Percentiles rank a stretch among this genome's conserved stretches.
These are phyloP conservation scores for Bungarus multicinctus DNA, from an alignment of 2,113 vertebrate species.

Conservation along the genomic window DNA sequence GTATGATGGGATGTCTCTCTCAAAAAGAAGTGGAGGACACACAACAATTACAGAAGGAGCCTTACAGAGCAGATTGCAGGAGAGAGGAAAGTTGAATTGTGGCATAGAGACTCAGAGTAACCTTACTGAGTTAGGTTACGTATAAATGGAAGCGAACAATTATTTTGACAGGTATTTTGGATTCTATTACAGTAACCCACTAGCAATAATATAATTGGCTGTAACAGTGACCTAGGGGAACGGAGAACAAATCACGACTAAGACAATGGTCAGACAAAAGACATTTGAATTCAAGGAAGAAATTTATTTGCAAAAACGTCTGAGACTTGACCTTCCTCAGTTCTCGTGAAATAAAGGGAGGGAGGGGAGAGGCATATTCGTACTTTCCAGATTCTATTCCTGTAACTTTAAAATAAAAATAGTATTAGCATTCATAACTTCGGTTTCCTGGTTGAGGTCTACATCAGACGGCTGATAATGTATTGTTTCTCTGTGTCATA, in stretches of 20 bases:
- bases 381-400: neutral
- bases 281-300: neutral
- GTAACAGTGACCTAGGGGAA: neutral
- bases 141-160: neutral
- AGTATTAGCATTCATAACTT: neutral
- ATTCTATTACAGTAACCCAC: neutral
- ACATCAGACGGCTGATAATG: neutral
- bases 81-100: neutral
- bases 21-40: neutral
- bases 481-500: too few relatives aligned
- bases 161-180: neutral
- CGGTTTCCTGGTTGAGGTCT: neutral
- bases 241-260: neutral
- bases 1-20: neutral
- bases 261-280: neutral
- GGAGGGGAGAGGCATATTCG: neutral
- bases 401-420: neutral
- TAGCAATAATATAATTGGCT: neutral
- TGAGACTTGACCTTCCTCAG: neutral
- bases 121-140: neutral
- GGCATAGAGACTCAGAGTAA: neutral
- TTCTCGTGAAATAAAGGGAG: neutral
- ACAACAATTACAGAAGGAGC: neutral
- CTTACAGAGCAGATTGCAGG: neutral
- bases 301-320: neutral